Conservation (phyloP, 1,140 invertebrate species). For the Coelopa frigida region DNA sequence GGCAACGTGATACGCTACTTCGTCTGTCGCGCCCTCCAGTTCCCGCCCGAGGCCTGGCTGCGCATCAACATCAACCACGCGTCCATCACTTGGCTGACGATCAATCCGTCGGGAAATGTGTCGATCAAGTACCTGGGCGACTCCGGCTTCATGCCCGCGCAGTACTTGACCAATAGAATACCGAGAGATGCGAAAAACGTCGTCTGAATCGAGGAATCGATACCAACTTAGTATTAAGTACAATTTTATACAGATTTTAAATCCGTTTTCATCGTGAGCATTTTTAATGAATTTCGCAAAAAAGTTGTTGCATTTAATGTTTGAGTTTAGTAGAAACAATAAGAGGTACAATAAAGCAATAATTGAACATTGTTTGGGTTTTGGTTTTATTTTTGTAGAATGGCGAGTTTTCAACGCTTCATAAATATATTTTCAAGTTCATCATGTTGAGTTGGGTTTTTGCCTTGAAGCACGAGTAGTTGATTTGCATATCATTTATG, state of each 20-base stretch:
- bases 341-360: no score
- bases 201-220: slow-evolving; percentile 18
- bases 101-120: slow-evolving; percentile 81
- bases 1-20: slow-evolving; percentile 98
- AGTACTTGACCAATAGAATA: slow-evolving; percentile 32
- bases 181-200: slow-evolving; percentile 36
- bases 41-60: slow-evolving; percentile 95
- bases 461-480: no score
- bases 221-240: background rate
- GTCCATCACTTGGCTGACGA: slow-evolving; percentile 87
- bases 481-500: no score
- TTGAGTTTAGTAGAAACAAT: no score
- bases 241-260: background rate
- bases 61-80: slow-evolving; percentile 84
- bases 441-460: no score
- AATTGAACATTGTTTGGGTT: no score
- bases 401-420: no score
- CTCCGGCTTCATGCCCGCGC: slow-evolving; percentile 72
- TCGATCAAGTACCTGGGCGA: slow-evolving; percentile 74
- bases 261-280: background rate
- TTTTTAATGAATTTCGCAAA: no score
- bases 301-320: background rate
- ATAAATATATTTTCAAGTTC: no score
- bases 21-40: slow-evolving; percentile 94
- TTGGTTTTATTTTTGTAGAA: no score